Evolutionary conservation across 1,140 invertebrate genomes (phyloP), one percentile per base, ranked within the genome.

Genomic region (Drosophila sp.): DNA sequence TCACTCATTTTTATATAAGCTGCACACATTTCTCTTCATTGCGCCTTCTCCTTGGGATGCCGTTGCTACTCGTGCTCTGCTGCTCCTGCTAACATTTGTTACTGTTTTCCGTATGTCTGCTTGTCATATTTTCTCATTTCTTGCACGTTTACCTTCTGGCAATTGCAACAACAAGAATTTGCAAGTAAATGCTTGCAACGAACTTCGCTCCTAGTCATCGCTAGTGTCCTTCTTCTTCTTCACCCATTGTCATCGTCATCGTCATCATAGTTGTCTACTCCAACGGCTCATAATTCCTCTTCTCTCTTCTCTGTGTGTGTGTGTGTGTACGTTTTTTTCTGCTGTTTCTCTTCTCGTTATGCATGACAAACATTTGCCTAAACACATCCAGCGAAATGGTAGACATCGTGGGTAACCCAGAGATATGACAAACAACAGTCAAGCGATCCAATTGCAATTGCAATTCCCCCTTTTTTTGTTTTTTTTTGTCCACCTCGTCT

Each of bases 111-210:
- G 60, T 55, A 79, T 75, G 80, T 78, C 84, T 89, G 84, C 56
- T 50, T 75, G 84, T 80, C 86, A 89, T 89, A 89, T 89, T 89
- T 89, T 89, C 84, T 80, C 84, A 89, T 89, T 89, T 89, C 77
- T 78, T 78, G 77, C 80, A 80, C 80, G 77, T 80, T 71, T 78
- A 78, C 84, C 80, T 79, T 60, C 80, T 77, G 76, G 84, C 83
- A 87, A 87, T 87, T 80, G 84, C 80, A 79, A 66, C 44, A 44
- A 17, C 44, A 50, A 50, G 25, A 50, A 50, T 68, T 68, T 66
- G 17, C 61, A 44, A 68, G 76, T 80, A 50, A 50, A 50, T 50
- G 44, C n/a, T 41, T 41, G 40, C 40, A 50, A 50, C 44, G 6
- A 50, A 27, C 41, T 23, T 44, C n/a, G 41, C 25, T 27, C 44